Evolutionary conservation across 2,888 invertebrate species (phyloP).

Genomic region (Agapostemon virescens): DNA sequence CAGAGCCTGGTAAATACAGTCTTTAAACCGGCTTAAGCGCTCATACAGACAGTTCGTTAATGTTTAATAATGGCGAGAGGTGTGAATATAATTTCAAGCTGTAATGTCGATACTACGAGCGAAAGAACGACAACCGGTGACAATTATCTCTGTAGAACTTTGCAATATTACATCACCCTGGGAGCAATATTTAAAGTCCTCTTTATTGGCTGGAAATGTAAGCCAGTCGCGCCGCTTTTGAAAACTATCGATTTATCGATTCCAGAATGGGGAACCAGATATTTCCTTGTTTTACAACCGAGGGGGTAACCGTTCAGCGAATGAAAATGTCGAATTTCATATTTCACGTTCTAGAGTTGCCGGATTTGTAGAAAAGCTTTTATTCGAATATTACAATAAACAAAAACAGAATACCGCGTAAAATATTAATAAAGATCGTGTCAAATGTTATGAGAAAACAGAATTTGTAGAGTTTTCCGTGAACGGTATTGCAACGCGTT

Average conservation of each 20-base stretch:
- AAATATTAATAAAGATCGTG: neutral
- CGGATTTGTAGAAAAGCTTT: neutral
- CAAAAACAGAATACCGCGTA: neutral
- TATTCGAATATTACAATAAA: neutral
- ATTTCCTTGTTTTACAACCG: neutral
- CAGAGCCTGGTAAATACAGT: conserved; percentile 40
- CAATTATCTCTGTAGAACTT: conserved; percentile 31
- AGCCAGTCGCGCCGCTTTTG: neutral
- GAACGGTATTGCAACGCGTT: neutral
- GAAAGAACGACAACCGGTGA: conserved; percentile 29
- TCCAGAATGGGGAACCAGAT: neutral
- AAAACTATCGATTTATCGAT: neutral
- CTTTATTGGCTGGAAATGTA: neutral
- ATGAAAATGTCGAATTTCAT: neutral
- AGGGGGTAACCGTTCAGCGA: neutral
- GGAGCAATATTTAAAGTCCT: neutral
- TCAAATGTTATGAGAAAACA: neutral
- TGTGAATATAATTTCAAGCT: conserved; percentile 40
- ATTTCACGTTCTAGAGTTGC: neutral
- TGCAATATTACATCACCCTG: neutral
- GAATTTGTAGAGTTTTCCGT: neutral
- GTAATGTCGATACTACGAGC: conserved; percentile 39
- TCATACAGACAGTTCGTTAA: conserved; percentile 39
- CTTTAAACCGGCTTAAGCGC: conserved; percentile 49
- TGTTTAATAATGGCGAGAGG: conserved; percentile 50